Evolutionary conservation across 2,797 vertebrate species (phyloP).

Genomic region (Bryconaethiops microstoma): DNA sequence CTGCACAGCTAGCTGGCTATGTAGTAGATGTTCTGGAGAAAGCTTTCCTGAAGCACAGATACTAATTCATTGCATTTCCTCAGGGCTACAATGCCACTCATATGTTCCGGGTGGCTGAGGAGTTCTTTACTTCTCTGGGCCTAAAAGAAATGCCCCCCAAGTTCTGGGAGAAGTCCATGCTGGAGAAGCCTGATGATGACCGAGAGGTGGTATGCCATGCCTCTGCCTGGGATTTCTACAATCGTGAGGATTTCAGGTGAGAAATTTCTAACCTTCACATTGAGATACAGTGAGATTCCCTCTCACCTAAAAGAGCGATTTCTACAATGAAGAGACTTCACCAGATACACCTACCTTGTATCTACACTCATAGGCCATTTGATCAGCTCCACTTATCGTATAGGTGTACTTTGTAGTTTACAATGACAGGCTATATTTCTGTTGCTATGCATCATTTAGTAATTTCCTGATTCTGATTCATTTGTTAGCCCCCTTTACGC

Average conservation of each 20-base stretch:
- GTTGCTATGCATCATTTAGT: too few species aligned
- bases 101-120: constrained; percentile 91
- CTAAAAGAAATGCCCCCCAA: constrained; percentile 85
- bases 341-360: too few species aligned
- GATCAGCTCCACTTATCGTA: too few species aligned
- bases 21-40: background rate
- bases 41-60: background rate
- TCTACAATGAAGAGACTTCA: too few species aligned
- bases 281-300: background rate
- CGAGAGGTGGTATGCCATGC: constrained; percentile 95
- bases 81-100: constrained; percentile 87
- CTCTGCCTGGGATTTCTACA: constrained; percentile 98
- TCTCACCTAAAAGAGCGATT: background rate
- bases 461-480: too few species aligned
- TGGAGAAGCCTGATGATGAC: constrained; percentile 84
- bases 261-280: background rate
- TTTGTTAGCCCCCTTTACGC: too few species aligned
- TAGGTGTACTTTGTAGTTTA: too few species aligned
- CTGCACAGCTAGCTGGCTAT: background rate
- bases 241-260: constrained; percentile 95
- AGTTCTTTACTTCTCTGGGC: constrained; percentile 91
- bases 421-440: too few species aligned
- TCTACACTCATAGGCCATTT: too few species aligned
- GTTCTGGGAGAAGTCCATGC: constrained; percentile 91
- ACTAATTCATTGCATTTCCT: background rate